Base-by-base conservation (phyloP, 2,888 invertebrate genomes). In the Aphodius sticticus region DNA sequence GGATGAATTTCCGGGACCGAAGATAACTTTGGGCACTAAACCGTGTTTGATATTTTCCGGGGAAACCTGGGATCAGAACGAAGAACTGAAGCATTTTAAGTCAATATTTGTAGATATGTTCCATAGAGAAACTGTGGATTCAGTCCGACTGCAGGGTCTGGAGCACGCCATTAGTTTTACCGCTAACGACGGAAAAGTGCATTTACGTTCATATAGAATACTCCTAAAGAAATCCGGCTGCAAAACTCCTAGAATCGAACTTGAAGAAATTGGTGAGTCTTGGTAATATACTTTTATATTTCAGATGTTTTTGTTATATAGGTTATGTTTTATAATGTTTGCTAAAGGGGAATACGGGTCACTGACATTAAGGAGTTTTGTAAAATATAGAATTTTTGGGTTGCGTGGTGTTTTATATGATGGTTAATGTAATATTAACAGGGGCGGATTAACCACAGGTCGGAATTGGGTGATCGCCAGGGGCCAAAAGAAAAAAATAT, bases 131-230 rank as follows among this genome's bases (percentile, higher is more conserved):
- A 91, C 92, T 85, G 93, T 95, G 0, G 93, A 94, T 78, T 93
- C 95, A 74, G 93, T 99, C 75, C 92, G 98, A 81, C 90, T 99
- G 12, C 96, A 97, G 87, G 99, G 99, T 0, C 91, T 99, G 81
- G 99, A 99, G 87, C 97, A 98, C 90, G 96, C 96, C 0, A 89
- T 99, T 35, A 95, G 96, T 88, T 97, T 99, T 86, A 97, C 97
- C 69, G 92, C 93, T 2, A 91, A 92, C 69, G 95, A 96, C 82
- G 95, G 95, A 78, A 93, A 92, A 84, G 94, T 99, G 81, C 92
- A 93, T 82, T 88, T 99, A 84, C 91, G 98, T 79, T 94, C 94
- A 5, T 94, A 93, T 86, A 96, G 96, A 89, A 93, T 97, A 82
- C 86, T 92, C 76, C 88, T 99, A 76, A 98, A 98, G 88, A 99